Evolutionary conservation across 1,140 invertebrate species (phyloP).

Genomic region (Onthophagus taurus): DNA sequence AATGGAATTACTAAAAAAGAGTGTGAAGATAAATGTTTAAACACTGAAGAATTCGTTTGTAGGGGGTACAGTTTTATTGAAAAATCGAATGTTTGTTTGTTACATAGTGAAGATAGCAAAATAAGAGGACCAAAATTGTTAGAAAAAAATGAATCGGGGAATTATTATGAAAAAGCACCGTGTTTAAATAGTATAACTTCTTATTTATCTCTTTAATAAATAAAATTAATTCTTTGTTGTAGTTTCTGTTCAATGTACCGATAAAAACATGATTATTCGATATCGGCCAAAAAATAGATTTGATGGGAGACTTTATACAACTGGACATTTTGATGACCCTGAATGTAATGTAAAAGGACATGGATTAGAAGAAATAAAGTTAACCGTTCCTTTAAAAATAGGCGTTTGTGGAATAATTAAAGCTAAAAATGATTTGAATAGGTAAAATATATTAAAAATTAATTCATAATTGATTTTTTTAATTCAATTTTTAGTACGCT

Average conservation of each 20-base stretch:
- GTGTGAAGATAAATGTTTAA: slow-evolving; percentile 30
- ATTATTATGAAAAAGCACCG: slow-evolving; percentile 41
- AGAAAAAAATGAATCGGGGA: slow-evolving; percentile 26
- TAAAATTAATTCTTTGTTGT: slow-evolving; percentile 19
- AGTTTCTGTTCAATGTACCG: slow-evolving; percentile 51
- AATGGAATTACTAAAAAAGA: slow-evolving; percentile 25
- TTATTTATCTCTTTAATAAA: slow-evolving; percentile 29
- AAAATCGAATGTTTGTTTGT: slow-evolving; percentile 25
- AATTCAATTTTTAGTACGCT: slow-evolving; percentile 42
- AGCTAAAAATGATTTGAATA: slow-evolving; percentile 17
- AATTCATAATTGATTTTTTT: background rate
- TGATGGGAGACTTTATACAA: slow-evolving; percentile 49
- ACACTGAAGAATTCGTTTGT: slow-evolving; percentile 26
- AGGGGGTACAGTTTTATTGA: slow-evolving; percentile 27
- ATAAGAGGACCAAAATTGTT: slow-evolving; percentile 40
- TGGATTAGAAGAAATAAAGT: slow-evolving; percentile 17
- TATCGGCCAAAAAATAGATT: slow-evolving; percentile 48
- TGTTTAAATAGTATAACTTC: slow-evolving; percentile 39
- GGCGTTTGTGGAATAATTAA: slow-evolving; percentile 28
- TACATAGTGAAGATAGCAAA: slow-evolving; percentile 44
- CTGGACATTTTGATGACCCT: slow-evolving; percentile 44
- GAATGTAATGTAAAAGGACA: slow-evolving; percentile 39
- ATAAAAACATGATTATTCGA: slow-evolving; percentile 43
- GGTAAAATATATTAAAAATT: background rate
- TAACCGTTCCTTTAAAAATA: slow-evolving; percentile 23